These are phyloP conservation scores for Apis cerana DNA, from an alignment of 1,140 invertebrate genomes.

Conservation along the genomic window DNA sequence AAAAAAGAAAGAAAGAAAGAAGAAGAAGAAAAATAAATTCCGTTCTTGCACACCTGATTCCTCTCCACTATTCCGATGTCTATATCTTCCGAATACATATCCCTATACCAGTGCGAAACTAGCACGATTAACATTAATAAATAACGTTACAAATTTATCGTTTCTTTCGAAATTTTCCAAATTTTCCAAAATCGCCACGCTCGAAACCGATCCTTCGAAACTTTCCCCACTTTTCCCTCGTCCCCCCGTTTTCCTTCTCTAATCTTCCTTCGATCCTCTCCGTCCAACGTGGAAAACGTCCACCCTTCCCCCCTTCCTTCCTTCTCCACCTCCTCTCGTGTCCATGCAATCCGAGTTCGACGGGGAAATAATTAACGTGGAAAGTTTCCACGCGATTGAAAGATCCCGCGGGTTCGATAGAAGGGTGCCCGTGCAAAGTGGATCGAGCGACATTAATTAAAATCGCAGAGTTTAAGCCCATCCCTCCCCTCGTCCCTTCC, in stretches of 20 bases:
- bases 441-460: slow-evolving; percentile 53
- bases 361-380: slow-evolving; percentile 48
- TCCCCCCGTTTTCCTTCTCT: slow-evolving; percentile 6
- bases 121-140: slow-evolving; percentile 22
- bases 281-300: background rate
- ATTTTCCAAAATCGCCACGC: too few relatives aligned
- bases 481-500: too few relatives aligned
- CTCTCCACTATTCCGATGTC: too few relatives aligned
- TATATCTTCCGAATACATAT: background rate
- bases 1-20: too few relatives aligned
- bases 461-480: slow-evolving; percentile 30
- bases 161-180: background rate
- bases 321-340: background rate
- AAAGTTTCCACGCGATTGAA: slow-evolving; percentile 42
- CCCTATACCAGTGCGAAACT: slow-evolving; percentile 6
- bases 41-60: background rate
- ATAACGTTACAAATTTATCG: slow-evolving; percentile 22
- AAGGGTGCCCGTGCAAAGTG: slow-evolving; percentile 24
- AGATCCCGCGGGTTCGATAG: slow-evolving; percentile 27
- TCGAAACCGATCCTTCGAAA: too few relatives aligned
- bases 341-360: background rate
- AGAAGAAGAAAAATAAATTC: too few relatives aligned
- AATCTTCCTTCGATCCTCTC: slow-evolving; percentile 11
- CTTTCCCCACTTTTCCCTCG: too few relatives aligned
- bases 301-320: fast-evolving